phyloP scores from a whole-genome alignment of 2,888 invertebrate genomes.

The Melanotus villosus region DNA sequence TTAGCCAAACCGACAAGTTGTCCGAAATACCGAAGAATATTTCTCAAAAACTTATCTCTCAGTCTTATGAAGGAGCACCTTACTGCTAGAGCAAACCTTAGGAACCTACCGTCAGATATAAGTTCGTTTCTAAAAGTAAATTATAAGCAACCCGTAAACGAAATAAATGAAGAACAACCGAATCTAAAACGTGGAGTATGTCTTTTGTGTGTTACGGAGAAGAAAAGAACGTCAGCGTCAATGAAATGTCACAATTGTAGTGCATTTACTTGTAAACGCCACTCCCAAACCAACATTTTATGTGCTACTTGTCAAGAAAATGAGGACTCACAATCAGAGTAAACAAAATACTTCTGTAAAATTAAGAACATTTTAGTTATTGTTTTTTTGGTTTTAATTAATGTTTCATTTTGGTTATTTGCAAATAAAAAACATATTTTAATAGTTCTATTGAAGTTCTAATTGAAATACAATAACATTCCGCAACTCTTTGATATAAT shows the following conservation, averaged over 20 bases:
- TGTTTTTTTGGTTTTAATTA: no score
- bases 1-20: conserved; percentile 23
- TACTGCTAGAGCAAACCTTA: conserved; percentile 33
- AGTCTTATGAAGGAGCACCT: conserved; percentile 45
- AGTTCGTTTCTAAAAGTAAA: background rate
- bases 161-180: background rate
- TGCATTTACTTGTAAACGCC: background rate
- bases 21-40: conserved; percentile 32
- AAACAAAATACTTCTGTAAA: no score
- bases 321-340: background rate
- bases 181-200: background rate
- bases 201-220: conserved; percentile 3
- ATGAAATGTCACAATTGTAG: background rate
- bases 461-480: no score
- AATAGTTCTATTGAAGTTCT: no score
- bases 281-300: background rate
- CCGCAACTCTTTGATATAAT: no score
- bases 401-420: no score
- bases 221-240: conserved; percentile 3
- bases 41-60: conserved; percentile 43
- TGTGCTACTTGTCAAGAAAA: background rate
- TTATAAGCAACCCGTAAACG: background rate
- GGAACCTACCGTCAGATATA: conserved; percentile 40
- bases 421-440: no score
- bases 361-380: no score